phyloP scores from a whole-genome alignment of 2,797 vertebrate genomes.

The Clarias pachynema region DNA sequence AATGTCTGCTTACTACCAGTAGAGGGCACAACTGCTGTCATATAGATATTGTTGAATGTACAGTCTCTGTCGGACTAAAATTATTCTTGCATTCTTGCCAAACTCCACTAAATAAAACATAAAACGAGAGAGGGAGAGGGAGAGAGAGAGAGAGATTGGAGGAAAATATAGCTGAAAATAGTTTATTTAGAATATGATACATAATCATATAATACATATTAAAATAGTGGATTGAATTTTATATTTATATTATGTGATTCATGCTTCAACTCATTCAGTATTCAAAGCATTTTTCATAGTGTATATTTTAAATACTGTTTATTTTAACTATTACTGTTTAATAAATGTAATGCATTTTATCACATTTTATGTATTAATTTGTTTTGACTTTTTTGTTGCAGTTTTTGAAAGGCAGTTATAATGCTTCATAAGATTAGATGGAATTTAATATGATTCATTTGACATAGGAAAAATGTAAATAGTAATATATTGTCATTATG shows the following conservation, averaged over 20 bases:
- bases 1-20: not conserved
- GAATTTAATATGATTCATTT: not conserved
- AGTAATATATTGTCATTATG: not conserved
- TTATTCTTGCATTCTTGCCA: not conserved
- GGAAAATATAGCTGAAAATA: not conserved
- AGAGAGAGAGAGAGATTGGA: not conserved
- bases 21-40: not conserved
- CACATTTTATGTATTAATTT: constrained; percentile 11
- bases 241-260: not conserved
- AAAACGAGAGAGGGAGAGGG: not conserved
- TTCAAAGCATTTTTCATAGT: no score
- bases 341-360: not conserved
- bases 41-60: not conserved
- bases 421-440: not conserved
- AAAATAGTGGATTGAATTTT: not conserved
- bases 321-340: not conserved
- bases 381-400: not conserved
- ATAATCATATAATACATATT: not conserved
- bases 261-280: not conserved
- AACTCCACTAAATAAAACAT: not conserved
- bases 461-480: not conserved
- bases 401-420: not conserved
- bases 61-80: not conserved
- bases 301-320: not conserved
- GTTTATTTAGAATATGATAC: no score